Conservation (phyloP, 2,797 vertebrate genomes). For the Anas capensis region DNA sequence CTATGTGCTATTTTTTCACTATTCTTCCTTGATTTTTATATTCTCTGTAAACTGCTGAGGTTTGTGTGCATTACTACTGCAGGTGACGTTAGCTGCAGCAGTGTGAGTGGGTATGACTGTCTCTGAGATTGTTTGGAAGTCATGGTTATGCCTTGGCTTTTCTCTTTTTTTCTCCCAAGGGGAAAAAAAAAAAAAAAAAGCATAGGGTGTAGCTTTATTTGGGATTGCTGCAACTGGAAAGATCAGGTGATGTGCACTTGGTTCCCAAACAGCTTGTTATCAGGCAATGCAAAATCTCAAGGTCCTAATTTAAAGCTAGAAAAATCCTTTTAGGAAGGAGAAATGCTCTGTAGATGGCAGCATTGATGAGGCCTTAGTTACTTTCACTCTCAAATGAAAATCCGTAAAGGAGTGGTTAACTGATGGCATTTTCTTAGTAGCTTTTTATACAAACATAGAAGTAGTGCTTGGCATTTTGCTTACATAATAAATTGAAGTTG, state of each 20-base stretch:
- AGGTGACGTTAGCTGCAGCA: not conserved
- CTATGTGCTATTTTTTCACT: not conserved
- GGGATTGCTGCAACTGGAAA: not conserved
- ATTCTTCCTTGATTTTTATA: not conserved
- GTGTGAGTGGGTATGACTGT: not conserved
- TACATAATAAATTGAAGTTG: slow-evolving; percentile 14
- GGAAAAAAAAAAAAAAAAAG: not conserved
- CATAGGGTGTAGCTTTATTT: not conserved
- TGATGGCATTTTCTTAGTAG: not conserved
- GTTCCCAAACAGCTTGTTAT: not conserved
- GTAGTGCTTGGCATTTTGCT: slow-evolving; percentile 3
- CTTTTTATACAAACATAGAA: not conserved
- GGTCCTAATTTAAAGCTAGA: not conserved
- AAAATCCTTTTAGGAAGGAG: not conserved
- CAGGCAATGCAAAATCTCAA: not conserved
- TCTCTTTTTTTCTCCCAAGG: not conserved
- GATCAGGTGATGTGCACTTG: not conserved
- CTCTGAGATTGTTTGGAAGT: not conserved
- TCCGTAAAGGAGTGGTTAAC: not conserved
- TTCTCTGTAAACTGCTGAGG: not conserved
- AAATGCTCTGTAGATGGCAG: slow-evolving; percentile 56
- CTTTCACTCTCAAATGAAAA: not conserved
- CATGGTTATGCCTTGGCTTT: not conserved
- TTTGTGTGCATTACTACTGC: not conserved
- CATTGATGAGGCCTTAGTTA: slow-evolving; percentile 40